Evolutionary conservation across 2,797 vertebrate species (phyloP), one percentile per base, ranked within the genome.

Genomic region (Chlorospingus semifuscus): DNA sequence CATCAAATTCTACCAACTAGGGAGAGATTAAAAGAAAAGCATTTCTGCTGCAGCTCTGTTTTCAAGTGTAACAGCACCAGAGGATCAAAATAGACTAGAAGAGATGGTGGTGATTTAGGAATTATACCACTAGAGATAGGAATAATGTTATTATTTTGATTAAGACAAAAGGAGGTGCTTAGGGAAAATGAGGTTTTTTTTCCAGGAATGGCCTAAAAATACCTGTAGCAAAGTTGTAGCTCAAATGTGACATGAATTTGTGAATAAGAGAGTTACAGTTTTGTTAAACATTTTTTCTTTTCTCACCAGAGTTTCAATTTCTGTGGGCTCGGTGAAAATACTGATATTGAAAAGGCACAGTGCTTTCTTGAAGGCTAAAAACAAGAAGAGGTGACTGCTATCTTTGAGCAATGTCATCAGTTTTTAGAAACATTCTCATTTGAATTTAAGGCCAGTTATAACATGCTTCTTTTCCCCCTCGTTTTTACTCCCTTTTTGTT

Each of bases 391-490:
- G 50, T 55, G 16, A 50, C 12, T 49, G 11, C 30, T 21, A 50
- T 44, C 12, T 87, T 65, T 42, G 57, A 68, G 44, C 41, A 55
- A 6, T 80, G 12, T 36, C 12, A 53, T 64, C 32, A 16, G 15
- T 69, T 81, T 86, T 29, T 32, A 55, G 57, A 64, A 70, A 14
- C 4, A 64, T 34, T 44, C 11, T 52, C 1, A 47, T 77, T 77
- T 74, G 23, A 81, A 78, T 87, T 93, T 69, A 65, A 79, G 47
- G 14, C 11, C 8, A 37, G 4, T 52, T 61, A 9, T 26, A 77
- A 46, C 8, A 47, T 72, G 9, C 7, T 63, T 2, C 4, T 49
- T 70, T 36, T 1, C 0, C 15, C 46, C 23, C 4, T 9, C 9
- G 36, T 32, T 37, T 30, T 22, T 2, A 0, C 0, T 3, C 11